Evolutionary conservation across 2,888 invertebrate species (phyloP).

Genomic region (Andrena chrysosceles): DNA sequence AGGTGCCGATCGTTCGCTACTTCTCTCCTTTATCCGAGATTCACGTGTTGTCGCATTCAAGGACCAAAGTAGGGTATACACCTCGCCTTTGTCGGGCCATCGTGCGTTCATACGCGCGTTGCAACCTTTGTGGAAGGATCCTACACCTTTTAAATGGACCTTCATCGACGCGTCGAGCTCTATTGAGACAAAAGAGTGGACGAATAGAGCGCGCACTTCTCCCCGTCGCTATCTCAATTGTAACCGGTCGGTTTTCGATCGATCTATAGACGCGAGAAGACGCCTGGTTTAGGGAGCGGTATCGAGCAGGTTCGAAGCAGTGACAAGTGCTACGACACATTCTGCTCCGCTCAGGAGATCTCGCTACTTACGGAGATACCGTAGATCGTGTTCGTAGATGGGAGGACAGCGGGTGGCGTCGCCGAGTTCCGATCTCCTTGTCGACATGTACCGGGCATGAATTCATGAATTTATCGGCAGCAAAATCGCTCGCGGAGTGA

Average conservation of each 20-base stretch:
- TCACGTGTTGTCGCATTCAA: conserved; percentile 36
- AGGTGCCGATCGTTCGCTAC: conserved; percentile 51
- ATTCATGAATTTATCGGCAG: conserved; percentile 64
- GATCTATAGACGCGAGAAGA: background rate
- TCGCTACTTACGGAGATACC: conserved; percentile 39
- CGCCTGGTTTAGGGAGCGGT: background rate
- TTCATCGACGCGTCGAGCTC: background rate
- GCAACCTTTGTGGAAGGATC: background rate
- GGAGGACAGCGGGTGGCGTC: conserved; percentile 62
- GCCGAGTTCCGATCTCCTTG: conserved; percentile 48
- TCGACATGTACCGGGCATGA: conserved; percentile 52
- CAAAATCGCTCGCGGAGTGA: conserved; percentile 60
- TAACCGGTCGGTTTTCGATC: background rate
- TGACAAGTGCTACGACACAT: conserved; percentile 17
- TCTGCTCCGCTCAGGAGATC: conserved; percentile 30
- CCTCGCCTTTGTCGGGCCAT: conserved; percentile 8
- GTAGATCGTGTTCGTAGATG: conserved; percentile 64
- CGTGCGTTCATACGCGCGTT: background rate
- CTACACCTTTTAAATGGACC: background rate
- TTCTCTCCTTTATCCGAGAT: conserved; percentile 46
- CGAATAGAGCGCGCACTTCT: background rate
- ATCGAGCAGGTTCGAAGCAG: background rate
- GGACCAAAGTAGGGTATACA: conserved; percentile 24
- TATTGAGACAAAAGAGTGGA: background rate
- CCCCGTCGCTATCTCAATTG: background rate